Evolutionary conservation across 2,888 invertebrate species (phyloP).

Genomic region (Antitype chi): DNA sequence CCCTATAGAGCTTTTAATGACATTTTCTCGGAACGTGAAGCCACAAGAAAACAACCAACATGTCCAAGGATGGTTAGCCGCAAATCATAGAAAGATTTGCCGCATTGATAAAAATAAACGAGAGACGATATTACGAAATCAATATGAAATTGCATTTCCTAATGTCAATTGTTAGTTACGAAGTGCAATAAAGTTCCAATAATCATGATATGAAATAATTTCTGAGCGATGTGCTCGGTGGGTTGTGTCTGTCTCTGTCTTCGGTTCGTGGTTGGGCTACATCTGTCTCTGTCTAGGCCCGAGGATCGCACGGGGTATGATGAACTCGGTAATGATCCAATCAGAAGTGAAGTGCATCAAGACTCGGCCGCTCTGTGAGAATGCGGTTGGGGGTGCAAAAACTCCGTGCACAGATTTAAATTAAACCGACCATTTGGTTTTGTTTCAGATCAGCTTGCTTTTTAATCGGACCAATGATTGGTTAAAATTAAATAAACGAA

Average conservation of each 20-base stretch:
- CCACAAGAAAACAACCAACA: conserved; percentile 87
- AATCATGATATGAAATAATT: conserved; percentile 91
- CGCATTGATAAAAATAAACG: conserved; percentile 90
- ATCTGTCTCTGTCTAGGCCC: conserved; percentile 81
- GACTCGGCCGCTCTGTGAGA: conserved; percentile 88
- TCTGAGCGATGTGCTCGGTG: conserved; percentile 85
- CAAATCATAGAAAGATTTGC: conserved; percentile 90
- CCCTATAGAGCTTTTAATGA: conserved; percentile 89
- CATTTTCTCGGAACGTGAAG: conserved; percentile 86
- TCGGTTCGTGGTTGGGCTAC: conserved; percentile 60
- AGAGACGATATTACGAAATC: conserved; percentile 88
- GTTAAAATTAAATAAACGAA: conserved; percentile 52
- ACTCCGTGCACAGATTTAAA: conserved; percentile 88
- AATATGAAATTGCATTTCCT: conserved; percentile 91
- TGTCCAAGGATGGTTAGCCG: conserved; percentile 85
- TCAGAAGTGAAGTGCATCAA: conserved; percentile 91
- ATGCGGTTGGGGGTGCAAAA: conserved; percentile 91
- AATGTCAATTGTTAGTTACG: conserved; percentile 91
- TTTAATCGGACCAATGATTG: conserved; percentile 64
- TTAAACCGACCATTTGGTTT: conserved; percentile 87
- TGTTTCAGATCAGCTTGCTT: conserved; percentile 80
- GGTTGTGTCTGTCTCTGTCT: conserved; percentile 75
- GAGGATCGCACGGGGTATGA: conserved; percentile 90
- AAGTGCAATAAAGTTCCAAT: conserved; percentile 91
- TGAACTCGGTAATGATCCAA: conserved; percentile 91